Percentiles rank a stretch among this genome's conserved stretches.
Evolutionary conservation across 2,888 invertebrate species (phyloP).

Genomic region (Leptopilina drosophilae): DNA sequence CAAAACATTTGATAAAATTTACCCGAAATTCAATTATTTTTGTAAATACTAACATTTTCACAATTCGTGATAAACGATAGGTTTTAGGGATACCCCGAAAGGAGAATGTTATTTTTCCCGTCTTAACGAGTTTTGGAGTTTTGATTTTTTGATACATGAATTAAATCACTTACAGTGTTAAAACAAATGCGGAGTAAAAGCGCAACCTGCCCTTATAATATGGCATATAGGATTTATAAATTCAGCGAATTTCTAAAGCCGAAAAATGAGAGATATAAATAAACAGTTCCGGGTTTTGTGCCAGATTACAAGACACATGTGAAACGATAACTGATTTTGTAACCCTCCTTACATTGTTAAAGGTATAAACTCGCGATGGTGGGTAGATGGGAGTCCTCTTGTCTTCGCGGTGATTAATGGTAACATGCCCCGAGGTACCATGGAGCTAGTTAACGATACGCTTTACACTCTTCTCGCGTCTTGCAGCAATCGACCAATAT

Average conservation of each 20-base stretch:
- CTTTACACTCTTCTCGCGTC: slow-evolving; percentile 44
- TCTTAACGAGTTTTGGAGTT: no score
- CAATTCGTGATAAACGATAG: no score
- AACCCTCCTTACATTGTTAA: slow-evolving; percentile 58
- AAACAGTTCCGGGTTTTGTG: neutral
- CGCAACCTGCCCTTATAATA: no score
- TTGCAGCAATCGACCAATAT: slow-evolving; percentile 38
- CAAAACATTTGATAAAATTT: no score
- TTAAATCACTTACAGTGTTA: no score
- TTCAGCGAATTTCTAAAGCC: neutral
- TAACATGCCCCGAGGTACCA: slow-evolving; percentile 52
- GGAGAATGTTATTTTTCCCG: no score
- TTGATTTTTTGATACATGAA: no score
- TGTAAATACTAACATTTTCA: no score
- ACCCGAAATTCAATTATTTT: no score
- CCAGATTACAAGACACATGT: neutral
- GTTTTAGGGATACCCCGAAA: no score
- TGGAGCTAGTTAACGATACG: slow-evolving; percentile 54
- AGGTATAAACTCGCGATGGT: slow-evolving; percentile 52
- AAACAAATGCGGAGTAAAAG: no score
- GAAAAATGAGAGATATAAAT: neutral
- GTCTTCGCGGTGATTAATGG: slow-evolving; percentile 60
- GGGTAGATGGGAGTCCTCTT: slow-evolving; percentile 53
- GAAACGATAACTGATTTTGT: slow-evolving; percentile 54
- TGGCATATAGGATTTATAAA: no score